Base-by-base conservation (phyloP, 2,888 invertebrate species). In the Lepidochrysops patricia region DNA sequence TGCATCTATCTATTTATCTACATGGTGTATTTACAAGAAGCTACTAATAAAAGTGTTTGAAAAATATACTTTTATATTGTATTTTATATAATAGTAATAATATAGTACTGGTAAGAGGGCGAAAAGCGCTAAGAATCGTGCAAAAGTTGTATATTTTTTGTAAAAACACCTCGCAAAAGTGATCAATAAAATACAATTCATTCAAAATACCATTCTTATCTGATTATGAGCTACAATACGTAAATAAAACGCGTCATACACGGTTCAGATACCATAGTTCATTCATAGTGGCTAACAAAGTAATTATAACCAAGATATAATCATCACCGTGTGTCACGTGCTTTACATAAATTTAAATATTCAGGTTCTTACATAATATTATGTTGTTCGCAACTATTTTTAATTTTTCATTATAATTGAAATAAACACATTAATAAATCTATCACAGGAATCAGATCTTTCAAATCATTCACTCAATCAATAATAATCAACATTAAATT, bases 401-500 rank as follows among this genome's bases (percentile, higher is more conserved):
- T n/a, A n/a, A n/a, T n/a, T n/a, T n/a, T n/a, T n/a, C n/a, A n/a
- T n/a, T n/a, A n/a, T n/a, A 43, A 29, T 4, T 29, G 5, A 29
- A 29, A 29, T 29, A 4, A 6, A 29, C 5, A 6, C 5, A 43
- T 19, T 19, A 43, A 15, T 48, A 19, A 32, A 25, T 27, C 54
- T 62, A 62, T 62, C 60, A 62, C 62, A 60, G 60, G 32, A 60
- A 32, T 62, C 62, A 62, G 62, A 62, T 62, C 62, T 48, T 49
- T 27, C 32, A 23, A 58, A 58, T 58, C 49, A 29, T 19, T 12
- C 32, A 32, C 50, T 27, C 34, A 25, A 27, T 15, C 4, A 25
- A 26, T n/a, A 50, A 26, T 26, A 7, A n/a, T 26, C 13, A 13
- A 13, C 25, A 50, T 50, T 26, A n/a, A n/a, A 26, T 26, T 50